Base-by-base conservation (phyloP, 1,140 invertebrate genomes). In the Phthorimaea operculella region DNA sequence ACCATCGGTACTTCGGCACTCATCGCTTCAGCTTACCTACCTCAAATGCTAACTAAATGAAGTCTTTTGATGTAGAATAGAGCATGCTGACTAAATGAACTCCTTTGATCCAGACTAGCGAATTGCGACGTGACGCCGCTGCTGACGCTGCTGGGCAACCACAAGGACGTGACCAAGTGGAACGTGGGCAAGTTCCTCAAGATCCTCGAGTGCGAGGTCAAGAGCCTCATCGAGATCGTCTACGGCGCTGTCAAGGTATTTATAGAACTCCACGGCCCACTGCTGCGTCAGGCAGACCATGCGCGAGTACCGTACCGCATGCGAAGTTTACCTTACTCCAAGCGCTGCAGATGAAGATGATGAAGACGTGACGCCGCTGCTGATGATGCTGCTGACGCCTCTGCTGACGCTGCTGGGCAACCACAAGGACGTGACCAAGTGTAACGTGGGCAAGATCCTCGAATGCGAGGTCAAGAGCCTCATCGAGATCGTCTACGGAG, bases 371-470 rank as follows among this genome's bases (percentile, higher is more conserved):
- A n/a, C n/a, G n/a, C n/a, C n/a, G n/a, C n/a, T n/a, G n/a, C n/a
- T n/a, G n/a, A n/a, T n/a, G n/a, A n/a, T n/a, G n/a, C n/a, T n/a
- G n/a, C n/a, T n/a, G n/a, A 28, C 89, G 3, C 88, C 90, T 0
- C 85, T 92, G 42, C 74, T 91, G 5, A 76, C 88, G 36, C 74
- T 92, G 15, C 74, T 92, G 1, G 90, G 90, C 57, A 81, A 81
- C 61, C 81, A 84, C 59, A 81, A 79, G 54, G 76, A 90, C 39
- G 87, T 90, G 53, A 83, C 85, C 28, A 85, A 79, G 15, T 89
- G 91, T 61, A 91, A 88, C 33, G 85, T 86, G 48, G 76, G 86
- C 51, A 91, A 91, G 63, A 90, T 91, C 33, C 88, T 90, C 63
- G 89, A 88, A 49, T 74, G 89, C 1, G 88, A 91, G 50, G 89